Evolutionary conservation across 2,888 invertebrate species (phyloP).

Genomic region (Pachydiplax longipennis): DNA sequence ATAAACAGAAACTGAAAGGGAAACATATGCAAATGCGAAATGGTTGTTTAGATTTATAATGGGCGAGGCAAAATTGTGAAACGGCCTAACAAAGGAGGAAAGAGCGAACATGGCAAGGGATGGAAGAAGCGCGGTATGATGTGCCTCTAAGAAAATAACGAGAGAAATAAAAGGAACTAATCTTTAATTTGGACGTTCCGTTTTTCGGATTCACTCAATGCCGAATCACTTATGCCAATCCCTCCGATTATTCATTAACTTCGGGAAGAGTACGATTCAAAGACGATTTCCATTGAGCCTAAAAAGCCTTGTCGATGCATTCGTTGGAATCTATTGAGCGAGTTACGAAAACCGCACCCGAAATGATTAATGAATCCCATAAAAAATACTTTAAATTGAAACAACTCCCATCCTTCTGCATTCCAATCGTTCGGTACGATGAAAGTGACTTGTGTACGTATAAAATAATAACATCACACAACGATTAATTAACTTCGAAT

Average conservation of each 20-base stretch:
- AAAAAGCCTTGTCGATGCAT: not conserved
- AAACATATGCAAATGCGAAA: not conserved
- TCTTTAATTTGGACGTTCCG: not conserved
- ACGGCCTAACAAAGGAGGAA: not conserved
- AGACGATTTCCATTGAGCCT: not conserved
- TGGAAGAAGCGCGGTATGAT: not conserved
- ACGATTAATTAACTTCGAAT: not conserved
- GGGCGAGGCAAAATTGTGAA: not conserved
- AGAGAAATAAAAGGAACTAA: not conserved
- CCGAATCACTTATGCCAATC: not conserved
- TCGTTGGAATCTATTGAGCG: not conserved
- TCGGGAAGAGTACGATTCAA: not conserved
- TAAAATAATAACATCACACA: not conserved
- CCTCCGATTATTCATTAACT: not conserved
- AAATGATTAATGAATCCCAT: not conserved
- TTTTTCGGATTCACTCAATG: not conserved
- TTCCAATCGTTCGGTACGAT: not conserved
- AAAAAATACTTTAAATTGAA: not conserved
- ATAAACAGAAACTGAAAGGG: not conserved
- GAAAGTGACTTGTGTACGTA: not conserved
- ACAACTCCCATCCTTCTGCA: not conserved
- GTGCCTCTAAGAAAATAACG: not conserved
- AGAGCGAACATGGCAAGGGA: not conserved
- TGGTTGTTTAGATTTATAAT: not conserved
- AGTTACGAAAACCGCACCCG: not conserved